phyloP scores from a whole-genome alignment of 1,140 invertebrate species.

The Monomorium pharaonis region DNA sequence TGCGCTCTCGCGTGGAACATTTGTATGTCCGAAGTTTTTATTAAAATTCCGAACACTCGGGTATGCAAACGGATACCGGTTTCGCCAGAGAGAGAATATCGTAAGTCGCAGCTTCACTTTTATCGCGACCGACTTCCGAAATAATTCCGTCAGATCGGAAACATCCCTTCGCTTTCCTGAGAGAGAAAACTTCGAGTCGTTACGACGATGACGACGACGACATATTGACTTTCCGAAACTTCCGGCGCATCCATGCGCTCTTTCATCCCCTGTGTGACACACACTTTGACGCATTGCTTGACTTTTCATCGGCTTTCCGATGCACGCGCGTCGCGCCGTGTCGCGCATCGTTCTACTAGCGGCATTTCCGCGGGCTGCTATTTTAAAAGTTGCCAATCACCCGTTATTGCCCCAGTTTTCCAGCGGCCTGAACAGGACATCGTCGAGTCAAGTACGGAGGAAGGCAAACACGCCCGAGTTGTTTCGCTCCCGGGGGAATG shows the following conservation, averaged over 20 bases:
- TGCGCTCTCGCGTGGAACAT: background rate
- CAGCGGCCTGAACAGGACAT: constrained; percentile 6
- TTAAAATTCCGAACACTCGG: constrained; percentile 16
- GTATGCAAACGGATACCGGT: constrained; percentile 10
- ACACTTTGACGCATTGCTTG: background rate
- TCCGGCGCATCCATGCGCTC: constrained; percentile 32
- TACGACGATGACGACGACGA: constrained; percentile 49
- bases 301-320: constrained; percentile 27
- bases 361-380: constrained; percentile 43
- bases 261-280: constrained; percentile 16
- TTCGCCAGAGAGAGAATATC: constrained; percentile 1
- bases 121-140: constrained; percentile 24
- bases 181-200: constrained; percentile 10
- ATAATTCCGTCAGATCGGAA: constrained; percentile 43
- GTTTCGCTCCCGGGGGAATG: constrained; percentile 39
- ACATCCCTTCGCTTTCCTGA: constrained; percentile 2
- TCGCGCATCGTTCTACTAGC: background rate
- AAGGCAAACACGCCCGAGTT: constrained; percentile 60
- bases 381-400: constrained; percentile 69
- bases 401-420: constrained; percentile 66
- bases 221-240: constrained; percentile 49
- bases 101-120: constrained; percentile 30
- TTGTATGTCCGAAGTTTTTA: constrained; percentile 11
- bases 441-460: constrained; percentile 47
- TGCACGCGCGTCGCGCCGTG: constrained; percentile 18